A percentile compares a stretch with the other conserved stretches of the same genome.
Conservation (phyloP, 2,888 invertebrate species). For the Dryobota labecula region DNA sequence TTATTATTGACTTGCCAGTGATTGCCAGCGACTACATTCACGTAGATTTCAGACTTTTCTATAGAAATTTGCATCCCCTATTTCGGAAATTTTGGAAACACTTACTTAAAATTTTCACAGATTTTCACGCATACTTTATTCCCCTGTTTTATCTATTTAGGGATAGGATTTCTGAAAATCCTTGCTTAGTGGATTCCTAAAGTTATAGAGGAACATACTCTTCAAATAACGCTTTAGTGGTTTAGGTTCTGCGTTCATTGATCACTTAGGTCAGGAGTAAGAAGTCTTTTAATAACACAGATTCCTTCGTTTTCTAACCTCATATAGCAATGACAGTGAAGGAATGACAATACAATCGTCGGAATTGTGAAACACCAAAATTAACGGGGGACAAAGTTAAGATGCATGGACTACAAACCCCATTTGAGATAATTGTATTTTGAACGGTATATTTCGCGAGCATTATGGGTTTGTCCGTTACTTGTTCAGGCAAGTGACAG, state of each 20-base stretch:
- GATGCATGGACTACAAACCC: constrained; percentile 79
- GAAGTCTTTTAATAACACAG: background rate
- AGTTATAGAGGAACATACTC: background rate
- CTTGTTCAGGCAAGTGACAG: constrained; percentile 80
- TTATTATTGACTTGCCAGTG: constrained; percentile 12
- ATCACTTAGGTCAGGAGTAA: background rate
- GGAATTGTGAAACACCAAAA: constrained; percentile 19
- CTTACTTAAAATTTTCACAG: background rate
- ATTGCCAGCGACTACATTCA: background rate
- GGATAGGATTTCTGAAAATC: background rate
- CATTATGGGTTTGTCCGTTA: constrained; percentile 84
- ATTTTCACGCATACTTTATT: background rate
- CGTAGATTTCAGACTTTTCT: background rate
- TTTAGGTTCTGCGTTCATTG: background rate
- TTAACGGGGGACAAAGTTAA: constrained; percentile 25
- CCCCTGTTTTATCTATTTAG: background rate
- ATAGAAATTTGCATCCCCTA: background rate
- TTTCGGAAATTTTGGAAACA: background rate
- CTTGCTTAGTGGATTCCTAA: background rate
- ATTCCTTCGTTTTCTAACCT: constrained; percentile 2
- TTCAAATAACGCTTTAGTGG: background rate
- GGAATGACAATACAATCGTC: constrained; percentile 22
- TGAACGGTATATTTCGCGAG: constrained; percentile 83
- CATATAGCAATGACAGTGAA: constrained; percentile 19
- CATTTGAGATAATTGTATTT: constrained; percentile 81